These are phyloP conservation scores for Whitmania pigra DNA, from an alignment of 1,140 invertebrate species.

Conservation along the genomic window DNA sequence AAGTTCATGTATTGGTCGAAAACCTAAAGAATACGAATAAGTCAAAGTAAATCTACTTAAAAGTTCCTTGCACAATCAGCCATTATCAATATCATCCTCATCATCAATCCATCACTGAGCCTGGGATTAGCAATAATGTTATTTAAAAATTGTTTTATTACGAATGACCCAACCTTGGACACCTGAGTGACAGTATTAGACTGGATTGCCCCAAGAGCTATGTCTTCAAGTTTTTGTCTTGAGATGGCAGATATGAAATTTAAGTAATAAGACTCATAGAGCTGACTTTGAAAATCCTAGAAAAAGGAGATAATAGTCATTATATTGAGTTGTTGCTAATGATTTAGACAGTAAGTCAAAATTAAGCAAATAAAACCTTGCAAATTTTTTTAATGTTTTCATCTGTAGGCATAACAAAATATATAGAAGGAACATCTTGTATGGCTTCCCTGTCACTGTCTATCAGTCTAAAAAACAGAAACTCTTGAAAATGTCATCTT, in stretches of 20 bases:
- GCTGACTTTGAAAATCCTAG: slow-evolving; percentile 61
- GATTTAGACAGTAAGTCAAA: neutral
- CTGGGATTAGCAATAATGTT: no score
- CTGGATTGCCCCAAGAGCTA: slow-evolving; percentile 78
- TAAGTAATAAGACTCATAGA: slow-evolving; percentile 89
- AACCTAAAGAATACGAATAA: slow-evolving; percentile 28
- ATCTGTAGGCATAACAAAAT: slow-evolving; percentile 93
- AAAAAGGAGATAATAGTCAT: neutral
- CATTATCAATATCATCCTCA: no score
- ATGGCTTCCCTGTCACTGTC: slow-evolving; percentile 88
- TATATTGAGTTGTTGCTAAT: neutral
- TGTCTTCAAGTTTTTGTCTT: slow-evolving; percentile 82
- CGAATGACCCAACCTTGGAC: slow-evolving; percentile 57
- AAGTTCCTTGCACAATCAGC: no score
- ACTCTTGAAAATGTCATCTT: neutral
- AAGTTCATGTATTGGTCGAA: slow-evolving; percentile 86
- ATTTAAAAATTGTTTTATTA: no score
- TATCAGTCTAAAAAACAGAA: slow-evolving; percentile 54
- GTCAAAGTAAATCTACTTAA: no score
- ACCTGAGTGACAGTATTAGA: slow-evolving; percentile 64
- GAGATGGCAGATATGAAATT: slow-evolving; percentile 96
- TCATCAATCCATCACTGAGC: no score
- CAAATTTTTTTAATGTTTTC: slow-evolving; percentile 89
- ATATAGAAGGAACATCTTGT: slow-evolving; percentile 94
- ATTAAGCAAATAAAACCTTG: slow-evolving; percentile 51